Base-by-base conservation (phyloP, 2,113 vertebrate genomes). In the Actenoides lindsayi region DNA sequence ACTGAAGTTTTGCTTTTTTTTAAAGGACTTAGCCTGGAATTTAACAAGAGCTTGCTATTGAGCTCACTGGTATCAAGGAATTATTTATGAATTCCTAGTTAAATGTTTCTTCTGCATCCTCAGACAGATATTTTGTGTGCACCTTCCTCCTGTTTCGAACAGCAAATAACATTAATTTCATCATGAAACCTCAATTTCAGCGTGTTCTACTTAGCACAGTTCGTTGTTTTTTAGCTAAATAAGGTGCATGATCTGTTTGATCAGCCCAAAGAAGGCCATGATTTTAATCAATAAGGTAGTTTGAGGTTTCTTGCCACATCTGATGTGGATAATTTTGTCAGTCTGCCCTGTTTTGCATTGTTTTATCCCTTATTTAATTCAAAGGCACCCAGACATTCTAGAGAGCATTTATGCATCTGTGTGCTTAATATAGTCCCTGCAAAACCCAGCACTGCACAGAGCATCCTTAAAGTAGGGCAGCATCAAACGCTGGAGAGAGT, bases 401-500 rank as follows among this genome's bases (percentile, higher is more conserved):
- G 63, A 13, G 79, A 79, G 59, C 62, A 15, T 73, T 83, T 88
- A 16, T 77, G 59, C 46, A 33, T 48, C 57, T 42, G 25, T 7
- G 53, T 51, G 79, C 68, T 90, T 71, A 71, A 79, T 87, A 75
- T 65, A 46, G 54, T 12, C 62, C 51, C 64, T 67, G 84, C 12
- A 9, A 88, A 89, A 48, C 65, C 24, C 56, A 35, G 85, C 37
- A 3, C 8, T 5, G 1, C 23, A 69, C 21, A 30, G 73, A 84
- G 68, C 73, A 91, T 73, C 50, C 74, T 93, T 77, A 81, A 96
- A 94, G 89, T 76, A 96, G 41, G 82, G 31, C 67, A 89, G 48
- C 88, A 91, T 75, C 83, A 94, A 48, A 80, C 77, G 69, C 87
- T 46, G 73, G 70, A 89, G 81, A 53, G 83, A 62, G 65, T 46